These are phyloP conservation scores for Venusia cambrica DNA, from an alignment of 2,888 invertebrate genomes.

Conservation along the genomic window DNA sequence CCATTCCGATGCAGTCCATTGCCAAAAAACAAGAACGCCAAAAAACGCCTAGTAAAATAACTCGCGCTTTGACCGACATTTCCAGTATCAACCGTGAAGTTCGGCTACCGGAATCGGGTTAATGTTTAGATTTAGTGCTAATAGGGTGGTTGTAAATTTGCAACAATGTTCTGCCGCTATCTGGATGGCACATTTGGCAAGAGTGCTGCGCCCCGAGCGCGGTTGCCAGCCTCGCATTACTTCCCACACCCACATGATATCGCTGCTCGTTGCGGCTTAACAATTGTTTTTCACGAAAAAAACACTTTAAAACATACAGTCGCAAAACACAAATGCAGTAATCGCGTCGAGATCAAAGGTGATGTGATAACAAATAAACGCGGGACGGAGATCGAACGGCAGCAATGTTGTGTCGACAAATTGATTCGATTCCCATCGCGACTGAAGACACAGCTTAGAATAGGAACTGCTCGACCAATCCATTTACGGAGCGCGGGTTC, in stretches of 20 bases:
- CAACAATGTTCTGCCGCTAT: constrained; percentile 75
- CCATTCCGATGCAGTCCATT: constrained; percentile 33
- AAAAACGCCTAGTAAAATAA: constrained; percentile 50
- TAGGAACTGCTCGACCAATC: constrained; percentile 21
- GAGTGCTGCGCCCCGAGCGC: constrained; percentile 52
- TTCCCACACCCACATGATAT: constrained; percentile 56
- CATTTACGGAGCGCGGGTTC: constrained; percentile 1
- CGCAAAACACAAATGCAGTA: constrained; percentile 28
- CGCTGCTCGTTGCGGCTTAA: constrained; percentile 53
- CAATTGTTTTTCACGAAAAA: constrained; percentile 57
- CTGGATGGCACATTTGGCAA: constrained; percentile 79
- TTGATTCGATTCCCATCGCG: constrained; percentile 66
- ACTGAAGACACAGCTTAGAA: constrained; percentile 34
- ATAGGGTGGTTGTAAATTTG: constrained; percentile 77
- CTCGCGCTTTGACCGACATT: constrained; percentile 61
- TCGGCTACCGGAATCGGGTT: constrained; percentile 76
- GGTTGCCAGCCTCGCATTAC: constrained; percentile 68
- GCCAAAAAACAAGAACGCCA: constrained; percentile 47
- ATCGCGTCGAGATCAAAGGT: constrained; percentile 29
- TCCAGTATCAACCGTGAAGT: constrained; percentile 60
- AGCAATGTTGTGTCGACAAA: constrained; percentile 62
- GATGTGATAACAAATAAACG: constrained; percentile 44
- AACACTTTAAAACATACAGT: constrained; percentile 8
- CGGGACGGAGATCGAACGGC: constrained; percentile 50
- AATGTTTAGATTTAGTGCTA: constrained; percentile 81